These are phyloP conservation scores for Andrena marginata DNA, from an alignment of 2,888 invertebrate genomes.

Conservation along the genomic window DNA sequence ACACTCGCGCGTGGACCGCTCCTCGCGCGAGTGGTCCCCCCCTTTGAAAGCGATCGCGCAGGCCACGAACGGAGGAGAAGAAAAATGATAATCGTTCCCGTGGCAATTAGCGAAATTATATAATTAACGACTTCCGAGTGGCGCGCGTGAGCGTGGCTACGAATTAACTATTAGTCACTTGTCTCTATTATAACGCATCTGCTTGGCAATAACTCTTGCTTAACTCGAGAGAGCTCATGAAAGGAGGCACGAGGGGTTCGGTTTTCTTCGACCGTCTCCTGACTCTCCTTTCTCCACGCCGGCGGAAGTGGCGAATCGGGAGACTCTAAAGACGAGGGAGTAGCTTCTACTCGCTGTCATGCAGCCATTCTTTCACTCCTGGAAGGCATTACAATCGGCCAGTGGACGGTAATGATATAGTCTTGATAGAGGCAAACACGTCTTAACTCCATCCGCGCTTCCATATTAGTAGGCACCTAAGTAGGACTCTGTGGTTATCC, in stretches of 20 bases:
- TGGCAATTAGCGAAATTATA: slow-evolving; percentile 48
- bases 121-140: slow-evolving; percentile 38
- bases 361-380: slow-evolving; percentile 53
- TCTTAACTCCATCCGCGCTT: slow-evolving; percentile 65
- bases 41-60: neutral
- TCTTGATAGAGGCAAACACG: slow-evolving; percentile 67
- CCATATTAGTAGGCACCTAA: slow-evolving; percentile 51
- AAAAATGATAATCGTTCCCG: slow-evolving; percentile 1
- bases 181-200: slow-evolving; percentile 58
- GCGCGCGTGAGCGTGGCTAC: slow-evolving; percentile 18
- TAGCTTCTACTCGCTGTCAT: slow-evolving; percentile 49
- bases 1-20: slow-evolving; percentile 13
- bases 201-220: slow-evolving; percentile 58
- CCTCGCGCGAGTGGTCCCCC: neutral
- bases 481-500: slow-evolving; percentile 37
- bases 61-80: neutral
- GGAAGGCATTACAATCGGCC: slow-evolving; percentile 56
- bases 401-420: slow-evolving; percentile 54
- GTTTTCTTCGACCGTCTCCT: slow-evolving; percentile 45
- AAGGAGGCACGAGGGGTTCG: slow-evolving; percentile 50
- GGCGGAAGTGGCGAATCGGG: slow-evolving; percentile 60
- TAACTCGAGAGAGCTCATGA: slow-evolving; percentile 57
- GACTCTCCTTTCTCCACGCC: slow-evolving; percentile 58
- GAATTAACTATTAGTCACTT: slow-evolving; percentile 51
- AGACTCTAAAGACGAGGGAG: slow-evolving; percentile 57